Evolutionary conservation across 2,888 invertebrate species (phyloP).

Genomic region (Mythimna lalbum): DNA sequence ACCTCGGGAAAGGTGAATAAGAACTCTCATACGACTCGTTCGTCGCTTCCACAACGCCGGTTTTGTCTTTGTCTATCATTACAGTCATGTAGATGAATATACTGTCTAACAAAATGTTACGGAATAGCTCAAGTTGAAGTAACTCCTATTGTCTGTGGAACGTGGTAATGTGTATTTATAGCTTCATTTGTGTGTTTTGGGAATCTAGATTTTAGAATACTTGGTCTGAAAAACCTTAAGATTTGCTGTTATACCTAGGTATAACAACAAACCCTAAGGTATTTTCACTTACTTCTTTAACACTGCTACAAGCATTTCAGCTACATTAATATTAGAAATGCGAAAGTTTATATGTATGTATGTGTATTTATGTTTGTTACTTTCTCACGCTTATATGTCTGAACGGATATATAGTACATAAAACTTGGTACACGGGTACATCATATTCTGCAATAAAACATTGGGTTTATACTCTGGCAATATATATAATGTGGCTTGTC

Average conservation of each 20-base stretch:
- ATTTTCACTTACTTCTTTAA: background rate
- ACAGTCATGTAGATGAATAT: slow-evolving; percentile 33
- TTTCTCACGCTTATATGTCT: too few species aligned
- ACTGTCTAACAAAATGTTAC: slow-evolving; percentile 33
- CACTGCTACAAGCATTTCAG: background rate
- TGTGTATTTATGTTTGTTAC: too few species aligned
- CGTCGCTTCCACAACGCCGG: slow-evolving; percentile 41
- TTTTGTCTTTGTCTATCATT: slow-evolving; percentile 38
- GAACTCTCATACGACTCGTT: slow-evolving; percentile 33
- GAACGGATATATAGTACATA: too few species aligned
- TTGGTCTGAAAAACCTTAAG: background rate
- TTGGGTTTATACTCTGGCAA: too few species aligned
- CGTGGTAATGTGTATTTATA: slow-evolving; percentile 30
- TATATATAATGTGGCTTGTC: too few species aligned
- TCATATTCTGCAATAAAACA: too few species aligned
- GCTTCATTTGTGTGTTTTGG: slow-evolving; percentile 11
- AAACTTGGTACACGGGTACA: too few species aligned
- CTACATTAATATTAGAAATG: too few species aligned
- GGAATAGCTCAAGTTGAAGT: slow-evolving; percentile 3
- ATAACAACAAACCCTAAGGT: too few species aligned
- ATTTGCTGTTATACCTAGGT: background rate
- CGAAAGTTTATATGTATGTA: too few species aligned
- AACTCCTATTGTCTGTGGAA: slow-evolving; percentile 10
- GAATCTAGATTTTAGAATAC: background rate
- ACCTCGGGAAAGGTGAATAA: slow-evolving; percentile 43